Percentiles rank a stretch among this genome's conserved stretches.
Evolutionary conservation across 2,113 vertebrate species (phyloP).

Genomic region (Mesocricetus auratus): DNA sequence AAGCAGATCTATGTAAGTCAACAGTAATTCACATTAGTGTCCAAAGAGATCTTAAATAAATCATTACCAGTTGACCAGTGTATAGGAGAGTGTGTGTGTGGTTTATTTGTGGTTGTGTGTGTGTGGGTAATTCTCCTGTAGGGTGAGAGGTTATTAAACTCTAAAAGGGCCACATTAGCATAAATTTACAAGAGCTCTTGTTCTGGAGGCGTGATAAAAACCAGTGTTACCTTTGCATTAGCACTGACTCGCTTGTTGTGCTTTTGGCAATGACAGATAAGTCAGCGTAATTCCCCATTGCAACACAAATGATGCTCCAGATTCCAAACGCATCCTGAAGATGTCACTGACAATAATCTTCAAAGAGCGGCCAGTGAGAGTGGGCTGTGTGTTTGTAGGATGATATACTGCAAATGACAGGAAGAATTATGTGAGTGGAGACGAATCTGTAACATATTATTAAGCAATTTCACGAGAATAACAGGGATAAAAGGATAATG

Average conservation of each 20-base stretch:
- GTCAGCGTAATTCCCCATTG: constrained; percentile 96
- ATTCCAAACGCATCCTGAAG: constrained; percentile 95
- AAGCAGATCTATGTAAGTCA: constrained; percentile 85
- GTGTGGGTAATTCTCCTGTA: constrained; percentile 76
- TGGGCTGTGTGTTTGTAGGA: constrained; percentile 95
- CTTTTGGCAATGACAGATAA: constrained; percentile 98
- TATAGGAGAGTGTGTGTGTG: constrained; percentile 70
- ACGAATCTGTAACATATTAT: constrained; percentile 98
- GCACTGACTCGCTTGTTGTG: constrained; percentile 95
- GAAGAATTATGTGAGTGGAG: constrained; percentile 97
- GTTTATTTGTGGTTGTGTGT: constrained; percentile 64
- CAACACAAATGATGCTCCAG: constrained; percentile 94
- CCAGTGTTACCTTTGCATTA: constrained; percentile 95
- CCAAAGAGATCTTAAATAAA: constrained; percentile 92
- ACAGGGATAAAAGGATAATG: constrained; percentile 98
- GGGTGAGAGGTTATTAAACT: constrained; percentile 90
- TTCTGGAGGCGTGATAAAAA: constrained; percentile 93
- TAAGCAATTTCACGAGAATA: constrained; percentile 98
- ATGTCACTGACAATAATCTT: constrained; percentile 98
- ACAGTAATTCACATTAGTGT: constrained; percentile 90
- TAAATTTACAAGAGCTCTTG: constrained; percentile 94
- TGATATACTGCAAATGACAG: constrained; percentile 98
- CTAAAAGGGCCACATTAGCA: constrained; percentile 96
- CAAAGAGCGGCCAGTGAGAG: constrained; percentile 93
- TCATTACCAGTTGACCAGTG: constrained; percentile 93